Evolutionary conservation across 2,797 vertebrate genomes (phyloP), one percentile per base, ranked within the genome.

Genomic region (Arctocebus calabarensis): DNA sequence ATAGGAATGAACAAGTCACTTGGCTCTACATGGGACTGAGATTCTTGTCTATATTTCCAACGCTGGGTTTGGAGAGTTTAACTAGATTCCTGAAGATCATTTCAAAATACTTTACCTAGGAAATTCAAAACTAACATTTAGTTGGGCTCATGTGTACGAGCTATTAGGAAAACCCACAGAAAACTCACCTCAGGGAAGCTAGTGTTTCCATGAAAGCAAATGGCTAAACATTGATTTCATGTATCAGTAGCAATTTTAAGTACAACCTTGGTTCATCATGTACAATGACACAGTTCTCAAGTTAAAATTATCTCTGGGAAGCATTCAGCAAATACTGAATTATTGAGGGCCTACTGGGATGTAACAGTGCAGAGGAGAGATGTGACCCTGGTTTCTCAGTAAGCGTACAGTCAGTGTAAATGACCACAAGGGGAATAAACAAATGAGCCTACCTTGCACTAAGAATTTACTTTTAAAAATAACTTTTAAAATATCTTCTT

Each of bases 21-120:
- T 64, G 73, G 48, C 10, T 62, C 6, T 66, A 64, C 43, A 20
- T 27, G 48, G 23, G 34, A 29, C 22, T n/a, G 23, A 74, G 43
- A 27, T 27, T 68, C 64, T 62, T 14, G 19, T 13, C 22, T 59
- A 22, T 32, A 52, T 37, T 82, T 78, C 25, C 55, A 43, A 87
- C 16, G 37, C 61, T 70, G 52, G 13, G 3, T 70, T 70, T 83
- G 29, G 70, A 90, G 7, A 86, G 29, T 78, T 83, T n/a, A 55
- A 45, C 16, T 61, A n/a, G 25, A 78, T 40, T 88, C 40, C 73
- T n/a, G 34, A 29, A 84, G 75, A 81, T 62, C n/a, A 81, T 92
- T 92, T 88, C 37, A 68, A 84, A 97, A 92, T 52, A 64, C 8
- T 19, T 70, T 79, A 40, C 52, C 12, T 64, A 71, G 59, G 59